A percentile compares a stretch with the other conserved stretches of the same genome.
Evolutionary conservation across 2,797 vertebrate genomes (phyloP).

Genomic region (Halcyon chelicuti): DNA sequence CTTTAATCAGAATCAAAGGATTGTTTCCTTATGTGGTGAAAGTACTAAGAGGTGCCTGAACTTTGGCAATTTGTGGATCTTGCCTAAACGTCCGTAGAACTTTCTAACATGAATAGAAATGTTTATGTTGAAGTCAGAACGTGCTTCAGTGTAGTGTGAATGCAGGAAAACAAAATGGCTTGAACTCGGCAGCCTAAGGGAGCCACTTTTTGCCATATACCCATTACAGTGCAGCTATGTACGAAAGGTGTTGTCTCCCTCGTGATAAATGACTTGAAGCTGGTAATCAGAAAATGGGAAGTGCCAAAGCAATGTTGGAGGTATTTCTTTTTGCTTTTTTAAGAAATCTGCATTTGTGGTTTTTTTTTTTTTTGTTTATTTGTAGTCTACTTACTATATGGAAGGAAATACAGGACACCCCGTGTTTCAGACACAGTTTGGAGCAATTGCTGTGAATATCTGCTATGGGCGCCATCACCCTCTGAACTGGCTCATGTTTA

Average conservation of each 20-base stretch:
- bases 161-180: not conserved
- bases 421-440: slow-evolving; percentile 95
- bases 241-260: not conserved
- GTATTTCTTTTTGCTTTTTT: not conserved
- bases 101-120: not conserved
- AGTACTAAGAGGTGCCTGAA: not conserved
- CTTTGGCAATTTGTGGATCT: not conserved
- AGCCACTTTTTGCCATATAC: not conserved
- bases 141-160: not conserved
- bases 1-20: not conserved
- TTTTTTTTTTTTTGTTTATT: not conserved
- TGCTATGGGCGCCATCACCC: slow-evolving; percentile 97
- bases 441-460: slow-evolving; percentile 93
- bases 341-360: not conserved
- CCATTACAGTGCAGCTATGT: not conserved
- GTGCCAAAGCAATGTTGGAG: not conserved
- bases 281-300: not conserved
- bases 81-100: not conserved
- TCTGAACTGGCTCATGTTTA: slow-evolving; percentile 97
- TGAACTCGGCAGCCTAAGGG: not conserved
- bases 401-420: slow-evolving; percentile 92
- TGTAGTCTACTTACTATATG: slow-evolving; percentile 95
- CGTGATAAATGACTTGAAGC: not conserved
- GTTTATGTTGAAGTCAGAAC: not conserved
- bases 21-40: not conserved